Percentiles rank a stretch among this genome's conserved stretches.
These are phyloP conservation scores for Alloplasta piceator DNA, from an alignment of 2,888 invertebrate species.

Conservation along the genomic window DNA sequence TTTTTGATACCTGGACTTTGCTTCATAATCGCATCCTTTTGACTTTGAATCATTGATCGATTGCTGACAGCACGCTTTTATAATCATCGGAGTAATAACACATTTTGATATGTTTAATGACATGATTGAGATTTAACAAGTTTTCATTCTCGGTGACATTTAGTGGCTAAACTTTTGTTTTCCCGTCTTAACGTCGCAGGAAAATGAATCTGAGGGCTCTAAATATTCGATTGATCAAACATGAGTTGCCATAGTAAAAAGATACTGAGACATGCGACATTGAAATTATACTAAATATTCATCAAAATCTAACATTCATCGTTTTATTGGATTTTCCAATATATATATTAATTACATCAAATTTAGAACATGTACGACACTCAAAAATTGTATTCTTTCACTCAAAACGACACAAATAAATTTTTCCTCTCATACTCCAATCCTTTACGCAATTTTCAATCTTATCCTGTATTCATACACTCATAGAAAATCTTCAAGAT, in stretches of 20 bases:
- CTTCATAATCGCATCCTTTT: slow-evolving; percentile 27
- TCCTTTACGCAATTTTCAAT: slow-evolving; percentile 12
- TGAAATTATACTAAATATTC: not conserved
- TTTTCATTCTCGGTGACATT: slow-evolving; percentile 15
- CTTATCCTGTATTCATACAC: slow-evolving; percentile 21
- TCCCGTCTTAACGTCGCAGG: not conserved
- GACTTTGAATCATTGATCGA: slow-evolving; percentile 11
- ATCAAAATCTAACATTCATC: slow-evolving; percentile 31
- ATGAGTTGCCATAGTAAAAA: slow-evolving; percentile 48
- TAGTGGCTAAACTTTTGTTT: slow-evolving; percentile 47
- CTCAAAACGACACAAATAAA: slow-evolving; percentile 9
- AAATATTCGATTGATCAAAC: slow-evolving; percentile 55
- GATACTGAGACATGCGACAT: not conserved
- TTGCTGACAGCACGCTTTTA: slow-evolving; percentile 37
- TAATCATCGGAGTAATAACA: slow-evolving; percentile 31
- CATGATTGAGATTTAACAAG: slow-evolving; percentile 32
- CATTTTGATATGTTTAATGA: slow-evolving; percentile 33
- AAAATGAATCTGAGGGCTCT: not conserved
- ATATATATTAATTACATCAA: slow-evolving; percentile 30
- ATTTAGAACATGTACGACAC: not conserved
- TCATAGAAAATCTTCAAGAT: slow-evolving; percentile 37
- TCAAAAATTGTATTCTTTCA: slow-evolving; percentile 7
- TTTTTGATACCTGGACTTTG: slow-evolving; percentile 43
- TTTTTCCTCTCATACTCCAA: not conserved
- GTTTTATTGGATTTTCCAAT: slow-evolving; percentile 42